phyloP scores from a whole-genome alignment of 1,140 invertebrate genomes.

The Coptotermes formosanus region DNA sequence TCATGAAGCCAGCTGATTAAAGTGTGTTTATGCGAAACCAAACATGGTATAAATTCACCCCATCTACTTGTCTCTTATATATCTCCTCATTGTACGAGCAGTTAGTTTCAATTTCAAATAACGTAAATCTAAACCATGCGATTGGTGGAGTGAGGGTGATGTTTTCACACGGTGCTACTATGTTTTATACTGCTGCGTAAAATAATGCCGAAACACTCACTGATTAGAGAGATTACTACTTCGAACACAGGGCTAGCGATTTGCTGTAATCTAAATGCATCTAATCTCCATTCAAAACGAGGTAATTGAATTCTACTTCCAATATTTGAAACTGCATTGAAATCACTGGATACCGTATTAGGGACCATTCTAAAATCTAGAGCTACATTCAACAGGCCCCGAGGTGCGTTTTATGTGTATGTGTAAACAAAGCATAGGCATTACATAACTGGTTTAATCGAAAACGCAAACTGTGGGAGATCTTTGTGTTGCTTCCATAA shows the following conservation, averaged over 20 bases:
- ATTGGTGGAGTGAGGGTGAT: not conserved
- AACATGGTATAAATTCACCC: not conserved
- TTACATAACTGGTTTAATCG: not conserved
- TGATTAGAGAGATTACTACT: not conserved
- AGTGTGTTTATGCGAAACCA: not conserved
- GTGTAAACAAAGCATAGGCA: not conserved
- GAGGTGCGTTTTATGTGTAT: not conserved
- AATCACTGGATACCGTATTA: not conserved
- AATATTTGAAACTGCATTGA: constrained; percentile 10
- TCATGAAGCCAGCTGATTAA: not conserved
- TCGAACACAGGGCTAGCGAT: not conserved
- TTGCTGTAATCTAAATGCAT: not conserved
- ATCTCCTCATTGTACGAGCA: not conserved
- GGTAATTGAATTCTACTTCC: constrained; percentile 12
- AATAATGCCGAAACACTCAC: not conserved
- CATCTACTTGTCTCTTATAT: not conserved
- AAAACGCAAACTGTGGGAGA: not conserved
- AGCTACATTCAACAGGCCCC: not conserved
- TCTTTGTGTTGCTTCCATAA: not conserved
- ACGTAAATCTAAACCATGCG: not conserved
- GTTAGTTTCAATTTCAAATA: constrained; percentile 6
- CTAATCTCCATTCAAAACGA: constrained; percentile 16
- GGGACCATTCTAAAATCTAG: not conserved
- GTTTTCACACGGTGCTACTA: not conserved
- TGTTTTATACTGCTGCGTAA: not conserved